These are phyloP conservation scores for Protobothrops mucrosquamatus DNA, from an alignment of 2,113 vertebrate species.

Conservation along the genomic window DNA sequence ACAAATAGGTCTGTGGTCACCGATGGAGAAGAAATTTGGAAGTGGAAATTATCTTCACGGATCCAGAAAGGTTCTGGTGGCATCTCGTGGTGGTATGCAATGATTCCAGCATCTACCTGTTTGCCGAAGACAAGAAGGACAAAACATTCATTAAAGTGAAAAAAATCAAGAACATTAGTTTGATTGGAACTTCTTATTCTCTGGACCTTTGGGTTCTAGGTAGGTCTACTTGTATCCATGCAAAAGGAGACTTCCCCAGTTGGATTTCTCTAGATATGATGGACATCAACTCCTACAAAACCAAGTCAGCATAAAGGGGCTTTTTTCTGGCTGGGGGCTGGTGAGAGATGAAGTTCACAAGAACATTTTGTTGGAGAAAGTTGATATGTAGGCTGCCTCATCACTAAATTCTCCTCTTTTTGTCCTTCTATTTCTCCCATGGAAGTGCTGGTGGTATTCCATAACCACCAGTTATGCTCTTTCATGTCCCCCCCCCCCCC, in stretches of 20 bases:
- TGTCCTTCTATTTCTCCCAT: background rate
- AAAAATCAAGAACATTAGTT: background rate
- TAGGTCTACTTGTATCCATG: background rate
- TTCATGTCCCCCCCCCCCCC: background rate
- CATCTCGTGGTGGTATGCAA: conserved; percentile 87
- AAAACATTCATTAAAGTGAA: background rate
- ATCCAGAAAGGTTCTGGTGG: conserved; percentile 87
- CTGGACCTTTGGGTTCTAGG: background rate
- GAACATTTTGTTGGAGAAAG: background rate
- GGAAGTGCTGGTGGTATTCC: background rate
- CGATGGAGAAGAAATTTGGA: conserved; percentile 73
- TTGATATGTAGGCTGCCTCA: background rate
- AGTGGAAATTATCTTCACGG: conserved; percentile 77
- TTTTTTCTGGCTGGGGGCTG: background rate
- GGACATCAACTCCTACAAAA: background rate
- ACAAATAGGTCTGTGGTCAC: conserved; percentile 71
- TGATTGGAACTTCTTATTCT: background rate
- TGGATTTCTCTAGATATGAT: background rate
- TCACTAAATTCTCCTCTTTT: background rate
- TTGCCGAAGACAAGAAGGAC: background rate
- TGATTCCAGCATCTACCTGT: conserved; percentile 78
- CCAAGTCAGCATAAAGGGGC: background rate
- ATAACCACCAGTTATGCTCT: background rate
- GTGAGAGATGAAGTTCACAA: background rate
- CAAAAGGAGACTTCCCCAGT: background rate